Base-by-base conservation (phyloP, 2,113 vertebrate genomes). In the Chiloscyllium plagiosum region DNA sequence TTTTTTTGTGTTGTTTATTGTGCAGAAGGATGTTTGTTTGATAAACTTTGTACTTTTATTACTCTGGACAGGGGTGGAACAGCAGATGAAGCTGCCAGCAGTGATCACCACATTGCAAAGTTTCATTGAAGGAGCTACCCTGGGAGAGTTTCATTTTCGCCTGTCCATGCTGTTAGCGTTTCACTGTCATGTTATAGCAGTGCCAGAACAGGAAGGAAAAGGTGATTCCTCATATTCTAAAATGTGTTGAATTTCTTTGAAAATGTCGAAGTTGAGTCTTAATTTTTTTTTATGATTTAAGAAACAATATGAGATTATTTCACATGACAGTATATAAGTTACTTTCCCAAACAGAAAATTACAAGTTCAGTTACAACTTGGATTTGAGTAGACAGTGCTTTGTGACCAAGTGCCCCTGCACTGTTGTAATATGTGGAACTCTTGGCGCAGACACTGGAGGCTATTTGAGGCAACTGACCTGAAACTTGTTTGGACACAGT, bases 171-270 rank as follows among this genome's bases (percentile, higher is more conserved):
- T 99, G 7, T 97, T 99, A 83, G 98, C 98, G 97, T 99, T 99
- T 97, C 99, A 99, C 97, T 99, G 99, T 97, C 99, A 99, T 95
- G 97, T 99, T 42, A 97, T 99, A 83, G 96, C 99, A 96, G 97
- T 98, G 96, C 98, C 98, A 96, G 97, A 96, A 86, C 97, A 97
- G 92, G 97, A 98, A 95, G 98, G 97, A 96, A 98, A 97, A 96
- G 98, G 99, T 99, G 96, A 97, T 26, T 72, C 66, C 72, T 69
- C 72, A 4, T 2, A 47, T 94, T 2, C 42, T 10, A 33, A 26
- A 50, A 52, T 90, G 47, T n/a, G 50, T 20, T 22, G 37, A n/a
- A 37, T 37, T 61, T 29, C 10, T 66, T 83, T 83, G 15, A 19
- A 83, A 83, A 33, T 92, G 61, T 92, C 37, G 13, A 29, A 95